Evolutionary conservation across 2,113 vertebrate genomes (phyloP), one percentile per base, ranked within the genome.

Genomic region (Mirounga angustirostris): DNA sequence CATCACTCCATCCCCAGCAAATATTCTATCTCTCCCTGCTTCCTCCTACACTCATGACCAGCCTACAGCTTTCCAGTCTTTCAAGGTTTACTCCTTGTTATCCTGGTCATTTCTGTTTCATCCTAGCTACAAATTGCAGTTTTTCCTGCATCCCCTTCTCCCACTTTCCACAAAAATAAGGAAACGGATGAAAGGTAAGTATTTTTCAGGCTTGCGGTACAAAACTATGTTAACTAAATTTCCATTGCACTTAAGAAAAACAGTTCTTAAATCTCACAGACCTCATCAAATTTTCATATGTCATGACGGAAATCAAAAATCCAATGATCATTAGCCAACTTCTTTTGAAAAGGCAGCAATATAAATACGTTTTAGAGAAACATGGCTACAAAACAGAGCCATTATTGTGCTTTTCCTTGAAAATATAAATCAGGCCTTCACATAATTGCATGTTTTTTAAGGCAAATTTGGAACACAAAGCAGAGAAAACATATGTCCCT

Each of bases 401-500:
- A 91, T 98, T 98, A 97, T 91, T 94, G 84, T 92, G 97, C 91
- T 96, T 91, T 97, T 96, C 91, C 89, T 85, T 96, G 84, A 96
- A 98, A 98, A 95, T 97, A 97, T 97, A 98, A 98, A 97, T 96
- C 97, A 98, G 95, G 95, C 88, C 93, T 98, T 96, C 94, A 84
- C 94, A 96, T 98, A 98, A 98, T 97, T 97, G 97, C 95, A 78
- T 96, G 95, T 96, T 98, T 74, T 97, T 98, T 91, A 97, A 95
- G 84, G 82, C 97, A 97, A 89, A 98, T 97, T 98, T 98, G 97
- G 97, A 97, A 96, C 97, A 97, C 84, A 97, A 98, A 96, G 97
- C 97, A 97, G 87, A 92, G 97, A 96, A 98, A 98, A 98, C 98
- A 98, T 98, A 98, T 98, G 97, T 98, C 97, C 97, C 97, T 97